Base-by-base conservation (phyloP, 1,140 invertebrate species). In the Danaus melanippus region DNA sequence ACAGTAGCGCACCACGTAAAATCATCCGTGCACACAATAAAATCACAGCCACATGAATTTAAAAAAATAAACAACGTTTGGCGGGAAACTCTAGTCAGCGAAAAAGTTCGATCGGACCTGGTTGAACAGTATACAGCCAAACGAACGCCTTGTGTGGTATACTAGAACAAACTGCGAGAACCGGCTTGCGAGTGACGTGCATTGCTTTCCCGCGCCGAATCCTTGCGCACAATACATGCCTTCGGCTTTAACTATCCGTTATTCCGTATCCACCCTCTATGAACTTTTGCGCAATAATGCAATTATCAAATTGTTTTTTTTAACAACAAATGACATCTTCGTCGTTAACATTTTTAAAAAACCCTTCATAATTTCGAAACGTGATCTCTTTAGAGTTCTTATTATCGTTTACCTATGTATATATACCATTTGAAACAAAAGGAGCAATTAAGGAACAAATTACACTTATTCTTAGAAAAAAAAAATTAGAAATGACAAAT, bases 41-140 rank as follows among this genome's bases (percentile, higher is more conserved):
- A 58, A 60, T 58, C 72, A 72, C 69, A 63, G 56, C 64, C 71
- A 69, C 56, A 61, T 59, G 62, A 64, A 64, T 64, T 53, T 57
- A 60, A 46, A 62, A 60, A 64, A 67, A 47, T 45, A 58, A 69
- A 66, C 58, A 69, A 48, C 42, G 66, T 57, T 71, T 78, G 80
- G 79, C 79, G 82, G 75, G 79, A 83, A 80, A 72, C 62, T 53
- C 53, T n/a, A 45, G 43, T 53, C 61, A 53, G 61, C 81, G 82
- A 72, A 82, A 85, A 85, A 85, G 82, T 85, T 85, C 79, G 64
- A 60, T 58, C 58, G 51, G 60, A 55, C 58, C 58, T 51, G 57
- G 48, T 53, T 47, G 43, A 53, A 51, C 50, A 12, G 15, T 52
- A 32, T 62, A 50, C 53, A 62, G 62, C 58, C 60, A 62, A 64